A percentile compares a stretch with the other conserved stretches of the same genome.
Conservation (phyloP, 2,797 vertebrate genomes). For the Propithecus perrieri region DNA sequence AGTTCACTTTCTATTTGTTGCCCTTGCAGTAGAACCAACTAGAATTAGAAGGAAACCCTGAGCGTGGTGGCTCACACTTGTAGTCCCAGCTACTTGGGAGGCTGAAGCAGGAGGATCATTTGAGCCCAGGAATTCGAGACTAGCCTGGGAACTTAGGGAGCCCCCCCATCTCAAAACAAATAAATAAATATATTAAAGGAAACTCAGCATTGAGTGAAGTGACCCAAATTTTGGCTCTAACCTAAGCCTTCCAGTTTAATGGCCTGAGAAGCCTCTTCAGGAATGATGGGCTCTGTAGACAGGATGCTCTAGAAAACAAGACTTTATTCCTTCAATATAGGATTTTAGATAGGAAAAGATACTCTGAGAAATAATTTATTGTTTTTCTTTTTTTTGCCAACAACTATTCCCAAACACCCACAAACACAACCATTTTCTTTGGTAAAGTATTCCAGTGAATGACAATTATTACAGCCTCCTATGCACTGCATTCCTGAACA, state of each 20-base stretch:
- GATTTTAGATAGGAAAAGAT: not conserved
- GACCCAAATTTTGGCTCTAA: not conserved
- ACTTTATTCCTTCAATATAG: not conserved
- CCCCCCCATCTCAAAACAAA: not conserved
- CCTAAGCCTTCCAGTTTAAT: not conserved
- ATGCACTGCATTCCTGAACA: not conserved
- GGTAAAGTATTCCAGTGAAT: not conserved
- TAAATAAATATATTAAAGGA: not conserved
- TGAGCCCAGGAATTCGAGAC: not conserved
- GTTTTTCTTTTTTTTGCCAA: not conserved
- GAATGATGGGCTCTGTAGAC: not conserved
- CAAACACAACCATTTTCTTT: not conserved
- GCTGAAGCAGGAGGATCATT: not conserved
- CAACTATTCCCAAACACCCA: not conserved
- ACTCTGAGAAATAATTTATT: not conserved
- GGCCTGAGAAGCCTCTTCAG: not conserved
- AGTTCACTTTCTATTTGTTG: not conserved
- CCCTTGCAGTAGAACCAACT: not conserved
- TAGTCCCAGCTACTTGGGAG: not conserved
- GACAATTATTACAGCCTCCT: not conserved
- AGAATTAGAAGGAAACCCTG: not conserved
- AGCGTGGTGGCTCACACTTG: no score
- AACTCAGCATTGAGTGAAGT: not conserved
- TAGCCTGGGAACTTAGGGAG: not conserved
- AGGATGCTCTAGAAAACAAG: not conserved